phyloP scores from a whole-genome alignment of 2,113 vertebrate species.

The Hippopotamus amphibius region DNA sequence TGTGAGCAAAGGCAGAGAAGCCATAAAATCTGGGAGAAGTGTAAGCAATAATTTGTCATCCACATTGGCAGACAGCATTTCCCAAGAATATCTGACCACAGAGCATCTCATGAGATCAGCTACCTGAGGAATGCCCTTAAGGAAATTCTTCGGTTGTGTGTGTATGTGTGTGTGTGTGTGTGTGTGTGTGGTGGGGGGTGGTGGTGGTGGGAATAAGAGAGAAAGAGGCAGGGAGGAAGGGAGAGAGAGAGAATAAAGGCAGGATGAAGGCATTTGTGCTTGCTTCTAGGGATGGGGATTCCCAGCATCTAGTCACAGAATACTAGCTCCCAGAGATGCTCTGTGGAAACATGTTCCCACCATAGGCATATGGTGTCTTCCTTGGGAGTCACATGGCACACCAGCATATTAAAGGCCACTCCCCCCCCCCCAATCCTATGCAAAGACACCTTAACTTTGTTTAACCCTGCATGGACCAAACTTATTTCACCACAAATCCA shows the following conservation, averaged over 20 bases:
- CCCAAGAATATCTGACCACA: background rate
- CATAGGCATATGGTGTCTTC: background rate
- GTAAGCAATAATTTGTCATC: background rate
- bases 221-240: background rate
- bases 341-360: background rate
- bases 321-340: background rate
- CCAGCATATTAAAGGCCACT: background rate
- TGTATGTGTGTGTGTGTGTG: background rate
- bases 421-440: background rate
- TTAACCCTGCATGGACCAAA: background rate
- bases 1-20: constrained; percentile 11
- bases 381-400: background rate
- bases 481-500: background rate
- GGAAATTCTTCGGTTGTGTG: background rate
- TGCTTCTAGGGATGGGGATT: background rate
- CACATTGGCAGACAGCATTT: background rate
- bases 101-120: background rate
- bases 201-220: background rate
- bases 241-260: background rate
- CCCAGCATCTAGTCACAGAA: background rate
- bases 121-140: background rate
- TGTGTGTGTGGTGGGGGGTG: background rate
- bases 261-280: background rate
- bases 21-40: background rate
- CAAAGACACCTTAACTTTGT: background rate